Base-by-base conservation (phyloP, 2,797 vertebrate species). In the Fratercula arctica region DNA sequence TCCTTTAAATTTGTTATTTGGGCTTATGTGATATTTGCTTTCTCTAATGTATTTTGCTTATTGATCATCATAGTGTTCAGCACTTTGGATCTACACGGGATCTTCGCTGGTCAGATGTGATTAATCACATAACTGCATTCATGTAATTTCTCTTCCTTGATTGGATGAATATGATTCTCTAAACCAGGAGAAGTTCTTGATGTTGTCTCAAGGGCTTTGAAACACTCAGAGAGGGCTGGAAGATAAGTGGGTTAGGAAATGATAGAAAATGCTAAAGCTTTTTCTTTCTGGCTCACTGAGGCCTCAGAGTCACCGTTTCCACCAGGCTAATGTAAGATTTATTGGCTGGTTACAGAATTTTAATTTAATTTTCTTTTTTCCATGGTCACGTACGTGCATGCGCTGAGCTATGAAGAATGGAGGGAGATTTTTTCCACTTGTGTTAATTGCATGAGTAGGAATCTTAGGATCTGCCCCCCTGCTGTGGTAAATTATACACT, bases 381-480 rank as follows among this genome's bases (percentile, higher is more conserved):
- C 16, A 0, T 24, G 26, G 35, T 60, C 59, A 12, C n/a, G 7
- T 2, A 29, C 4, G 46, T 56, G 13, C 14, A 21, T 2, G 16
- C 9, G 7, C 14, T 33, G 35, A 83, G 50, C 25, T 24, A 5
- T 1, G 21, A 33, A 72, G 54, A 64, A 57, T 16, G 3, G 54
- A 35, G 48, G 29, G 13, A 46, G 43, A 13, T 54, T 26, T 83
- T 79, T 76, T 54, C 39, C 17, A 17, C 13, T 15, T 53, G 18
- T 73, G 74, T 51, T 39, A 45, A 56, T 24, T 80, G 12, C 26
- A 26, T 16, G 4, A 28, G 15, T 26, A 28, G 18, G 25, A 29
- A 61, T 76, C 28, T 68, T 23, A 10, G 51, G n/a, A 33, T 43
- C 41, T 54, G 12, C 21, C 16, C 41, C 19, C 41, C 48, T 81